Conservation (phyloP, 2,797 vertebrate genomes). For the Petrocephalus schoutedeni region DNA sequence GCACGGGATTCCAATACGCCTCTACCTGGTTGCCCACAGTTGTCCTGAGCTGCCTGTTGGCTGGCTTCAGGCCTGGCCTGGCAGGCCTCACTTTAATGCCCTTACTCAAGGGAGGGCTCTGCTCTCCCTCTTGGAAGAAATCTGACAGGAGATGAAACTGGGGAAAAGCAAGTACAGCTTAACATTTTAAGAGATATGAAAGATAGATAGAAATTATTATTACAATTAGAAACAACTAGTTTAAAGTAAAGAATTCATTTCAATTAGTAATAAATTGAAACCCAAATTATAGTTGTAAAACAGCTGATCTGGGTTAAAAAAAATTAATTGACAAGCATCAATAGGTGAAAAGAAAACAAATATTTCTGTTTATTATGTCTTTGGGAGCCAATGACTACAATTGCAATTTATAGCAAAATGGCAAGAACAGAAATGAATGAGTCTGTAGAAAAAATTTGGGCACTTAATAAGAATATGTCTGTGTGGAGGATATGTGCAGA, state of each 20-base stretch:
- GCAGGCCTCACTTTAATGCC: constrained; percentile 78
- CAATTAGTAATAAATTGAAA: not conserved
- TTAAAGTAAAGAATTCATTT: not conserved
- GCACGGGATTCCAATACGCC: not conserved
- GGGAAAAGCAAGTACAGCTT: not conserved
- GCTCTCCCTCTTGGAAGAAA: constrained; percentile 78
- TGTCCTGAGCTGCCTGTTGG: constrained; percentile 82
- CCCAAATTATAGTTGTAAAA: not conserved
- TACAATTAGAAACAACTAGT: not conserved
- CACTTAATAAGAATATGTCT: not conserved
- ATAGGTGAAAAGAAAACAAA: not conserved
- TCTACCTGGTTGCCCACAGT: constrained; percentile 92
- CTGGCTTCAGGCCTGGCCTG: constrained; percentile 71
- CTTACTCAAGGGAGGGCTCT: constrained; percentile 49
- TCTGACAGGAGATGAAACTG: constrained; percentile 80
- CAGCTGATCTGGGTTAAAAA: no score
- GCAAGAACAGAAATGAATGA: not conserved
- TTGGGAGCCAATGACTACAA: not conserved
- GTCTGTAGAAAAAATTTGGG: not conserved
- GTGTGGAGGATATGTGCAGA: not conserved
- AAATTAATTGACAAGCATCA: no score
- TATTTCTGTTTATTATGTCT: not conserved
- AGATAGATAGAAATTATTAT: not conserved
- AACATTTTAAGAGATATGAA: not conserved
- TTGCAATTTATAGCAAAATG: not conserved